Conservation (phyloP, 2,888 invertebrate genomes). For the Nezara viridula region DNA sequence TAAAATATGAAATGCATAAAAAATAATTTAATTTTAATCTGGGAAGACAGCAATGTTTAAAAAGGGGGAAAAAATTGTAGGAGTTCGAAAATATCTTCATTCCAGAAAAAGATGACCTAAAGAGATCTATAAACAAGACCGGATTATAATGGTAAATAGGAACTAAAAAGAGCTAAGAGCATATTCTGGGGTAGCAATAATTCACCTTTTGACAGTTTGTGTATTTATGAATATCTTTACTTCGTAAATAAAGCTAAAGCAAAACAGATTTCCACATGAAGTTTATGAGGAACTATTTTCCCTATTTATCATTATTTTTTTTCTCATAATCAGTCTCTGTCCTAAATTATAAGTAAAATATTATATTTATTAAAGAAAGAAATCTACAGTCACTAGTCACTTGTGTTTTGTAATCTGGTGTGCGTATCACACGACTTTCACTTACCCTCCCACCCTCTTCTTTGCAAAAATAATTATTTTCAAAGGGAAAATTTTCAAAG, state of each 20-base stretch:
- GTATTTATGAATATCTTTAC: neutral
- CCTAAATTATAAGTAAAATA: too few species aligned
- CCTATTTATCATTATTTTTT: too few species aligned
- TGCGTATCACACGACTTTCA: too few species aligned
- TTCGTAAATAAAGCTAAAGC: neutral
- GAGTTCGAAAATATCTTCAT: neutral
- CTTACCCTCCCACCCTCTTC: too few species aligned
- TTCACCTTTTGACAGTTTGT: neutral
- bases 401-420: too few species aligned
- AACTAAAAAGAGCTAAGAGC: neutral
- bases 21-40: too few species aligned
- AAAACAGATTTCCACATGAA: neutral
- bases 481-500: too few species aligned
- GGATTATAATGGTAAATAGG: neutral
- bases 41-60: neutral
- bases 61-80: neutral
- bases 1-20: too few species aligned
- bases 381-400: too few species aligned
- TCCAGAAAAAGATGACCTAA: neutral
- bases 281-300: neutral
- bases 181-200: neutral
- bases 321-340: too few species aligned
- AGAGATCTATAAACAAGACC: constrained; percentile 3
- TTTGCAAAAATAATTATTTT: too few species aligned
- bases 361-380: too few species aligned